Base-by-base conservation (phyloP, 2,113 vertebrate genomes). In the Caracal caracal region DNA sequence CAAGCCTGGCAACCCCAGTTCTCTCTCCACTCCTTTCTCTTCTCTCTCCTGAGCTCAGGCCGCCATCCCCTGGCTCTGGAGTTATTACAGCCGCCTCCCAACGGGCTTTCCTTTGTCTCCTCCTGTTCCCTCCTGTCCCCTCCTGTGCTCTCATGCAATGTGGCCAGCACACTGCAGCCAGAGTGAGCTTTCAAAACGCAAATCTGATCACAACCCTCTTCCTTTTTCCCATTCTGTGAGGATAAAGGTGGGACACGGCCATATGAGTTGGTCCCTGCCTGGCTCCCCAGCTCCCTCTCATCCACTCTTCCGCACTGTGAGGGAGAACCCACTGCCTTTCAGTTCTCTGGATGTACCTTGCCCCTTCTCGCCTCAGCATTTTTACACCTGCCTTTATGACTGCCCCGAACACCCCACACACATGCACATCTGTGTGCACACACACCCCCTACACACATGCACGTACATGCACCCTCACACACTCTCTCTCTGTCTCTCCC, bases 11-110 rank as follows among this genome's bases (percentile, higher is more conserved):
- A 22, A 30, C 0, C 66, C 75, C 59, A 28, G 56, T 4, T 6
- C 40, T 47, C 15, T 56, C 81, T 56, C 53, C 37, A 12, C 16
- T 15, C 61, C 78, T 51, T 28, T 47, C 40, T 12, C 28, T 2
- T 59, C 59, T 70, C 6, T 40, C 80, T 86, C 37, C n/a, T 49
- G 1, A 24, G 3, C 86, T 93, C 68, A 17, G 43, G 76, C 28
- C 4, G 0, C 59, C 85, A 9, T 51, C 19, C 0, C 10, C 51
- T n/a, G 37, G 6, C 33, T 68, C 88, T 33, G 0, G 30, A 24
- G 7, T 80, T 53, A 35, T 20, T 22, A 22, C 26, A 28, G 13
- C n/a, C 11, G 33, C 56, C 17, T 53, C 56, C 85, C 22, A 40
- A 35, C 30, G 10, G 37, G 40, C 20, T 43, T 51, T 40, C 71